Evolutionary conservation across 2,888 invertebrate genomes (phyloP).

Genomic region (Synergus japonicus): DNA sequence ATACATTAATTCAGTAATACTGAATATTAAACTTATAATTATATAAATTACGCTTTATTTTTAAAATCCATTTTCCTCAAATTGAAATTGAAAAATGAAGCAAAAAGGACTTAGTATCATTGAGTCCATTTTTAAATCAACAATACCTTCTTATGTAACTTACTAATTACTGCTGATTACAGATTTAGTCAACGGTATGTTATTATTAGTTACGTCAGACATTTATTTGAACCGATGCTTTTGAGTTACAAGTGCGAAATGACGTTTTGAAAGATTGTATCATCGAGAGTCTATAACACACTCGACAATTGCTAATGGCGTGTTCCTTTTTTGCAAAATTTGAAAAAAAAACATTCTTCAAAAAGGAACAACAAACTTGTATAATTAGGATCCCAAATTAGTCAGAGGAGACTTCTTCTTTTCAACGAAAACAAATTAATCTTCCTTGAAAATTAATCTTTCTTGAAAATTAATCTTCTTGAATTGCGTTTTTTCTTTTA

Average conservation of each 20-base stretch:
- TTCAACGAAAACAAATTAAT: neutral
- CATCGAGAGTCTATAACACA: neutral
- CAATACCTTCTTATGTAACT: neutral
- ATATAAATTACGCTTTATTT: too few species aligned
- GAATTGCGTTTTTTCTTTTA: neutral
- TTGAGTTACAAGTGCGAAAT: neutral
- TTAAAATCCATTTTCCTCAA: too few species aligned
- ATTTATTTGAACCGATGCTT: conserved; percentile 5
- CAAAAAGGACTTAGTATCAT: too few species aligned
- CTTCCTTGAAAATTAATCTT: neutral
- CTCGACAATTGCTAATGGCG: neutral
- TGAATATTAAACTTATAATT: too few species aligned
- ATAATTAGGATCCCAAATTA: neutral
- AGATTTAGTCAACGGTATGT: neutral
- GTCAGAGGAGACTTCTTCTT: neutral
- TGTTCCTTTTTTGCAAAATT: neutral
- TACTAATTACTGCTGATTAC: neutral
- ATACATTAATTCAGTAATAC: too few species aligned
- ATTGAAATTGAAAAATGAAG: too few species aligned
- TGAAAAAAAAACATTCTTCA: neutral
- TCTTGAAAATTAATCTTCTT: neutral
- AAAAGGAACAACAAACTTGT: neutral
- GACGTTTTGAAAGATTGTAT: neutral
- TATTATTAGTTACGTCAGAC: conserved; percentile 26
- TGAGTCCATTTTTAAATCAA: neutral